Base-by-base conservation (phyloP, 1,140 invertebrate genomes). In the Penaeus japonicus region DNA sequence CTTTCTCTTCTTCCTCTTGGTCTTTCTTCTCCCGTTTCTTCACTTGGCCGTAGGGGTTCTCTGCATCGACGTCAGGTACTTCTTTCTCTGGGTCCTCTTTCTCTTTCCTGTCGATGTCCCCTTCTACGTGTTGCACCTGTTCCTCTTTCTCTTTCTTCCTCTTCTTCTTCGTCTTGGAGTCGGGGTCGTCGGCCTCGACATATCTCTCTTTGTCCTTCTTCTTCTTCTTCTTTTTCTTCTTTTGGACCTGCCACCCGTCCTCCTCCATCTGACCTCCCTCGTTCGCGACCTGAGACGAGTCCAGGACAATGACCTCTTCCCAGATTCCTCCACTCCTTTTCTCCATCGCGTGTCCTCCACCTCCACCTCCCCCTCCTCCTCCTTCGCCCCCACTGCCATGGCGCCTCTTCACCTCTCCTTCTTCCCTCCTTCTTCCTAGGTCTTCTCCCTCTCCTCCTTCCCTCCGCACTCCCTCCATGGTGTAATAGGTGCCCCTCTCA, bases 401-500 rank as follows among this genome's bases (percentile, higher is more conserved):
- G 5, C 32, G 30, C 55, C 65, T 62, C 57, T 83, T 35, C 83
- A 22, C 54, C 35, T 30, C 39, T 47, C 39, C n/a, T 70, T 84
- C 62, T 39, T 47, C 59, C 65, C 47, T 15, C n/a, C 54, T 62
- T 47, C 32, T 55, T 12, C 24, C 75, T 59, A 32, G 39, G 70
- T 70, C 83, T 75, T 30, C 57, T 27, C 20, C 83, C n/a, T 84
- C 83, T 47, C 47, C 32, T 35, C 20, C 47, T 54, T 39, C 30
- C 30, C 65, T 53, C 47, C n/a, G 7, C 83, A 75, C 62, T n/a
- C 65, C 83, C 65, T 84, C 83, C 83, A 84, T 84, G 39, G 83
- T 84, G 65, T 84, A 84, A 47, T 84, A 84, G 24, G 70, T 73
- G 32, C 83, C 83, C 39, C 83, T 73, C 47, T 84, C 39, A 84